phyloP scores from a whole-genome alignment of 2,797 vertebrate genomes.

The Megalops cyprinoides region DNA sequence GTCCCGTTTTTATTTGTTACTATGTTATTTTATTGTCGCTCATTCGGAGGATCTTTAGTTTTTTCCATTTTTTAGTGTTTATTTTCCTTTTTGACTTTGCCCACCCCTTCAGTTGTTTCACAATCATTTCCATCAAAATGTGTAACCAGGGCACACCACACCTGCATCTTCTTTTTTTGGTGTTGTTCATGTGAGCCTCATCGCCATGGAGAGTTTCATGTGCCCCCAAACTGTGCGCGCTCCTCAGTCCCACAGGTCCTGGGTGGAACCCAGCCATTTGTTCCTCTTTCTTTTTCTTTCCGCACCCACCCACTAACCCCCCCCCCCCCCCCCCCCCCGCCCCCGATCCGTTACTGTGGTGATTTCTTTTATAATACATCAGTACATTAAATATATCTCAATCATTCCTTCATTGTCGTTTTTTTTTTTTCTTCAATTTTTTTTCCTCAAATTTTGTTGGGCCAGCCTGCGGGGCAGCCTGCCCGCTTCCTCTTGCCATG shows the following conservation, averaged over 20 bases:
- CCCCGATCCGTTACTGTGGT: constrained; percentile 13
- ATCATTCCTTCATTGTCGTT: constrained; percentile 15
- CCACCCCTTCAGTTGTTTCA: constrained; percentile 6
- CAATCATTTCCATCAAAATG: neutral
- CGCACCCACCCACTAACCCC: neutral
- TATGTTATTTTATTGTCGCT: constrained; percentile 12
- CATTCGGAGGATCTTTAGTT: constrained; percentile 15
- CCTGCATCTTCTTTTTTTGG: neutral
- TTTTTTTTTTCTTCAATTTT: constrained; percentile 11
- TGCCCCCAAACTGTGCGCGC: neutral
- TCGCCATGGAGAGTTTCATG: neutral
- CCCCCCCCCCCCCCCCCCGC: neutral
- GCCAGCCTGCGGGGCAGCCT: neutral
- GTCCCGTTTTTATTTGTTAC: constrained; percentile 21
- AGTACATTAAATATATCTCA: constrained; percentile 21
- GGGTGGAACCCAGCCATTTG: neutral
- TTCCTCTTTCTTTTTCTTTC: neutral
- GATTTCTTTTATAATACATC: constrained; percentile 14
- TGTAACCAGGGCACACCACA: neutral
- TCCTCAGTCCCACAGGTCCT: neutral
- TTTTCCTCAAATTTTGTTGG: neutral
- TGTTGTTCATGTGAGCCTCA: neutral
- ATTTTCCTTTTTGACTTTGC: constrained; percentile 9
- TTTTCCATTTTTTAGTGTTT: no score
- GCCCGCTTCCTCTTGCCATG: neutral